Conservation (phyloP, 2,888 invertebrate genomes). For the Apamea epomidion region DNA sequence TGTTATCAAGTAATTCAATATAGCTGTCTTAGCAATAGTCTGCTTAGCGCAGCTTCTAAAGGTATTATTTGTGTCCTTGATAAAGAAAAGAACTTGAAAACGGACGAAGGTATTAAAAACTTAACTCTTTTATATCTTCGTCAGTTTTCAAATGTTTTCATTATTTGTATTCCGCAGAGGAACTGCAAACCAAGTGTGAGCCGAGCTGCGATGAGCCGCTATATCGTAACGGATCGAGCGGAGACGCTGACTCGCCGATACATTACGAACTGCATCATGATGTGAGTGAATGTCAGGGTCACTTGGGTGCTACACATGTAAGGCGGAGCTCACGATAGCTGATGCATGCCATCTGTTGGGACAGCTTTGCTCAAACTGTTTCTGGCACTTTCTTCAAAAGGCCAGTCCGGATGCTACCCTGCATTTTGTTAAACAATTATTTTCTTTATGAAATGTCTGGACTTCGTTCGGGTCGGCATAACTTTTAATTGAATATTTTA, state of each 20-base stretch:
- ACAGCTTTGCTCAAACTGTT: neutral
- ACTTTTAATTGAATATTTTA: too few species aligned
- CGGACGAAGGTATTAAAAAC: neutral
- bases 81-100: neutral
- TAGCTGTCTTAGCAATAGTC: neutral
- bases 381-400: neutral
- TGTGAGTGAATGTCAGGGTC: conserved; percentile 62
- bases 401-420: neutral
- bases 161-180: conserved; percentile 73
- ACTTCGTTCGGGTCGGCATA: neutral
- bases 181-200: conserved; percentile 82
- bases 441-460: neutral
- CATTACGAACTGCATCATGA: conserved; percentile 80
- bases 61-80: neutral
- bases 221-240: conserved; percentile 82
- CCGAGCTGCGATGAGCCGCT: conserved; percentile 86
- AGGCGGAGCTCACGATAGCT: neutral
- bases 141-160: neutral
- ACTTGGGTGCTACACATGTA: neutral
- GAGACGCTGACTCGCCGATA: conserved; percentile 78
- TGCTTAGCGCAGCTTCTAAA: neutral
- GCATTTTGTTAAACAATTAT: neutral
- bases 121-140: neutral
- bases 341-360: neutral
- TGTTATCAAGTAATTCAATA: neutral